Percentiles rank a stretch among this genome's conserved stretches.
Conservation (phyloP, 2,113 vertebrate genomes). For the Xiphophorus hellerii region DNA sequence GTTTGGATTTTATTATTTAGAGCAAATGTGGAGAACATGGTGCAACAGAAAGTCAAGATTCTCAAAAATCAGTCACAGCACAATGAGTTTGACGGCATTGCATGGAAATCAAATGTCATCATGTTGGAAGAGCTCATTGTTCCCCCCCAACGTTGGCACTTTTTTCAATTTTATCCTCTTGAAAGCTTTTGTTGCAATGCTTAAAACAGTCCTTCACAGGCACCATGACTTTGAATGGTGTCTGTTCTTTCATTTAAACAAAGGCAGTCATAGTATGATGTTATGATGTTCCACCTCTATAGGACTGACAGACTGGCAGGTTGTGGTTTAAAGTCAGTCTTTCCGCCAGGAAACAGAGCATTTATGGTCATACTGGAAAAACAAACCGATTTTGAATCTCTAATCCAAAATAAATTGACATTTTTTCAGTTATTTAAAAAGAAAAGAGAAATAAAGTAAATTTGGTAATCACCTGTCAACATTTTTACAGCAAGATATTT, state of each 20-base stretch:
- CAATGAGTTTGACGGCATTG: constrained; percentile 24
- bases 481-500: too few relatives aligned
- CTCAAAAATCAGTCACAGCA: constrained; percentile 24
- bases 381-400: too few relatives aligned
- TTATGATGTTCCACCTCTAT: background rate
- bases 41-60: constrained; percentile 35
- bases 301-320: background rate
- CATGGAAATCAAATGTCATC: constrained; percentile 39
- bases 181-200: constrained; percentile 8
- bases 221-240: background rate
- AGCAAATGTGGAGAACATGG: constrained; percentile 21
- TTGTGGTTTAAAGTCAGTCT: background rate
- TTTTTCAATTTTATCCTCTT: constrained; percentile 31
- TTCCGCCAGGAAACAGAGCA: background rate
- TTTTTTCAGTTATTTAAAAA: too few relatives aligned
- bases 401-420: too few relatives aligned
- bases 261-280: background rate
- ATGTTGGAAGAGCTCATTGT: constrained; percentile 35
- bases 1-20: constrained; percentile 35
- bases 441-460: too few relatives aligned
- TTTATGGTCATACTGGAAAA: background rate
- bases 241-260: background rate
- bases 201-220: background rate
- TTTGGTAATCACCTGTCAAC: too few relatives aligned
- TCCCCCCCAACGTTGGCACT: background rate